These are phyloP conservation scores for Ailurus styani DNA, from an alignment of 2,113 vertebrate genomes.

Conservation along the genomic window DNA sequence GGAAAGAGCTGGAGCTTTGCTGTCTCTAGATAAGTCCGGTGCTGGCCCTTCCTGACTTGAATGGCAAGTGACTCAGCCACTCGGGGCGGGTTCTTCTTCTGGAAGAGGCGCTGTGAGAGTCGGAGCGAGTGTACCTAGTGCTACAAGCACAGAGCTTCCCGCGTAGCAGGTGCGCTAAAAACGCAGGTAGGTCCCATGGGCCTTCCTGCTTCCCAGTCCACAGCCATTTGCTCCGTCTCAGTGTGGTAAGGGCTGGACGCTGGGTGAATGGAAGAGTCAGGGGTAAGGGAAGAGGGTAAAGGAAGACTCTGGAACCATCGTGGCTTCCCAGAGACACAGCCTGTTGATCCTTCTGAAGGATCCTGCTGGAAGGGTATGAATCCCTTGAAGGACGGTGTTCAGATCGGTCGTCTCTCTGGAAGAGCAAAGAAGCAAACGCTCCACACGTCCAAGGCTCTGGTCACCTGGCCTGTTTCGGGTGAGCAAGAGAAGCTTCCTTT, in stretches of 20 bases:
- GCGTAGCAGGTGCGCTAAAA: neutral
- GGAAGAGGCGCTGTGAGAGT: neutral
- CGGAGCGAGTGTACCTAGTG: fast-evolving
- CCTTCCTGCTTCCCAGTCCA: neutral
- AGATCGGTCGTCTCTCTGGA: neutral
- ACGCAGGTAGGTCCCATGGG: fast-evolving
- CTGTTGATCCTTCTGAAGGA: neutral
- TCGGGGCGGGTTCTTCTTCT: neutral
- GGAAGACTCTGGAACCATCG: neutral
- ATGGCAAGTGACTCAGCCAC: neutral
- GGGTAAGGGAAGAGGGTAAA: neutral
- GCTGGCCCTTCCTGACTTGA: neutral
- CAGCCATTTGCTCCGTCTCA: neutral
- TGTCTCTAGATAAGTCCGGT: neutral
- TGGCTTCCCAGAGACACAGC: neutral
- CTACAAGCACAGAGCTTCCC: neutral
- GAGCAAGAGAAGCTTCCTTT: neutral
- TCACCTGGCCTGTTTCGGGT: neutral
- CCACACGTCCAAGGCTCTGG: neutral
- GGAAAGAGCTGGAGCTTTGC: neutral
- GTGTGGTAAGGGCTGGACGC: fast-evolving
- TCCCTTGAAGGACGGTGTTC: fast-evolving
- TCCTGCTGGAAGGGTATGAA: neutral
- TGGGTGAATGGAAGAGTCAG: neutral
- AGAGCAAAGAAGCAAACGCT: neutral